Evolutionary conservation across 2,797 vertebrate species (phyloP).

Genomic region (Discoglossus pictus): DNA sequence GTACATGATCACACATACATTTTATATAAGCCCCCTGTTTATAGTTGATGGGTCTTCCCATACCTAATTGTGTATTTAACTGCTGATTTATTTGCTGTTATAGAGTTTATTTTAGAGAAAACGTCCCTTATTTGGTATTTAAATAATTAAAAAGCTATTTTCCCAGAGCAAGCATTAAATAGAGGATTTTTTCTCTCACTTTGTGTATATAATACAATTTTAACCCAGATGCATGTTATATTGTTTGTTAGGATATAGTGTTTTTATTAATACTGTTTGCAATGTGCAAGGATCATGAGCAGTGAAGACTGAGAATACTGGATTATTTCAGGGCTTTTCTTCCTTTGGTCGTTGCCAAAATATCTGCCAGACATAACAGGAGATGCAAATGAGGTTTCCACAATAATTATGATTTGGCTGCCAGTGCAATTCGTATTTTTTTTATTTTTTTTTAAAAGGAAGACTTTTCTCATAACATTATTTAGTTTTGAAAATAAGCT

Average conservation of each 20-base stretch:
- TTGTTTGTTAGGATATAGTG: slow-evolving; percentile 8
- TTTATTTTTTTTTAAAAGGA: too few species aligned
- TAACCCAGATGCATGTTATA: slow-evolving; percentile 8
- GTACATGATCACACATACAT: too few species aligned
- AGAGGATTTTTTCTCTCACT: neutral
- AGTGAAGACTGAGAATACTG: neutral
- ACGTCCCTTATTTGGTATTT: slow-evolving; percentile 9
- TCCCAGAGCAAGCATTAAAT: slow-evolving; percentile 9
- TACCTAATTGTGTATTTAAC: too few species aligned
- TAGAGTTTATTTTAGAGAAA: slow-evolving; percentile 12
- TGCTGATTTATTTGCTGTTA: slow-evolving; percentile 12
- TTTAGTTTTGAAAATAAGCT: slow-evolving; percentile 23
- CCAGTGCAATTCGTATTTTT: slow-evolving; percentile 15
- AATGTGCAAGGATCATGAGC: slow-evolving; percentile 5
- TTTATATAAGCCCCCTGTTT: too few species aligned
- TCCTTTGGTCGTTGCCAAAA: slow-evolving; percentile 15
- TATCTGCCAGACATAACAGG: slow-evolving; percentile 27
- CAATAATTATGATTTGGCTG: slow-evolving; percentile 21
- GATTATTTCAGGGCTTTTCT: slow-evolving; percentile 2
- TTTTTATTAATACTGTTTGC: slow-evolving; percentile 13
- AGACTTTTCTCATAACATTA: slow-evolving; percentile 22
- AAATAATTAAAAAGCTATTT: slow-evolving; percentile 28
- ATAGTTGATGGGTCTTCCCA: too few species aligned
- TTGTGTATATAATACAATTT: neutral
- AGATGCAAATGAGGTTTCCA: slow-evolving; percentile 4